Percentiles rank a stretch among this genome's conserved stretches.
Evolutionary conservation across 1,140 invertebrate species (phyloP).

Genomic region (Stegodyphus dumicola): DNA sequence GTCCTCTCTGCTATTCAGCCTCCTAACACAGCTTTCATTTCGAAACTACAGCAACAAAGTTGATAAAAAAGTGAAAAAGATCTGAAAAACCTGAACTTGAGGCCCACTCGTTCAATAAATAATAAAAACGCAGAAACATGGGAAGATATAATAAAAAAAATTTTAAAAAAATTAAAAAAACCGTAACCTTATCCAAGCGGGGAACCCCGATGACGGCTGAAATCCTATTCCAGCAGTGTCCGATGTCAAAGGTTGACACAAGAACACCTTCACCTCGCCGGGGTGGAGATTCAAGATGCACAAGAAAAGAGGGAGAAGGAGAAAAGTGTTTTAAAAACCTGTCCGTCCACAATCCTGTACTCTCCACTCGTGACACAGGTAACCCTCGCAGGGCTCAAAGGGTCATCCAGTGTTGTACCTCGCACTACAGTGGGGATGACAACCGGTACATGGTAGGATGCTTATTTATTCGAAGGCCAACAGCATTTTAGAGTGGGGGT

Average conservation of each 20-base stretch:
- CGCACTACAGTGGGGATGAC: conserved; percentile 23
- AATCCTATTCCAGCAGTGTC: conserved; percentile 31
- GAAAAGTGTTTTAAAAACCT: conserved; percentile 9
- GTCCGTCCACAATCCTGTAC: conserved; percentile 18
- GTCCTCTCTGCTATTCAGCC: background rate
- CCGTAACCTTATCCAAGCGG: conserved; percentile 41
- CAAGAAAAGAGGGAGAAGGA: conserved; percentile 3
- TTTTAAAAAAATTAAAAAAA: conserved; percentile 10
- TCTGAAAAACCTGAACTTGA: conserved; percentile 3
- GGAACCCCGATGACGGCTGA: conserved; percentile 41
- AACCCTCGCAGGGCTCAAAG: conserved; percentile 12
- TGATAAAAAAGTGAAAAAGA: background rate
- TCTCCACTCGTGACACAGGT: conserved; percentile 1
- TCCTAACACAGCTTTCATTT: background rate
- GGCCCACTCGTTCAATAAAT: background rate
- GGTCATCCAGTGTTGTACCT: conserved; percentile 29
- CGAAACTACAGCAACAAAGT: background rate
- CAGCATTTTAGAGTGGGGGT: background rate
- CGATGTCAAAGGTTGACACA: conserved; percentile 37
- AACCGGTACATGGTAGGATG: conserved; percentile 23
- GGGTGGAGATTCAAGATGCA: conserved; percentile 34
- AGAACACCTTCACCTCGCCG: conserved; percentile 52
- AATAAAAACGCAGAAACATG: background rate
- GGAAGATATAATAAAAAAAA: background rate
- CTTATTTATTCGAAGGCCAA: conserved; percentile 36